Base-by-base conservation (phyloP, 1,140 invertebrate species). In the Danaus plexippus region DNA sequence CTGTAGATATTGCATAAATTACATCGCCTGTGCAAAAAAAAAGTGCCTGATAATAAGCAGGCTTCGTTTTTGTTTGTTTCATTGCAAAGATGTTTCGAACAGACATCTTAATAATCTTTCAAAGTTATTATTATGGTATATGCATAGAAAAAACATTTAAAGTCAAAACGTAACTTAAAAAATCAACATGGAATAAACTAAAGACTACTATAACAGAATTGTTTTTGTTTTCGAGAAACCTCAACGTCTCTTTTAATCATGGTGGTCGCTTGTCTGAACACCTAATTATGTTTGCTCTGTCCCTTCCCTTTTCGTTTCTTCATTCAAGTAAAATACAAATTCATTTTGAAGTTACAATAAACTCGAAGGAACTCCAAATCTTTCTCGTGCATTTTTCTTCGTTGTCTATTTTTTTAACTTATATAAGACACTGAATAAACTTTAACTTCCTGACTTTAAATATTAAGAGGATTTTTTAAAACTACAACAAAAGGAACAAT, bases 251-350 rank as follows among this genome's bases (percentile, higher is more conserved):
- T 47, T 72, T 71, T 67, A 75, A 77, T 77, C 68, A 75, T 69
- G 57, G 59, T 64, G 60, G 66, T 67, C 63, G 62, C 59, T 66
- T 54, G 59, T 59, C 63, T 53, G 53, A 66, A 63, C 57, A 60
- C 59, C 59, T 75, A 80, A 78, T 74, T 75, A 75, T 72, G 73
- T 77, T 78, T 74, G 72, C 70, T 67, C 54, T 71, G 67, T 68
- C 67, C 67, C 59, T 64, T 64, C 64, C 52, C 62, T 56, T 59
- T 60, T 57, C 57, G 56, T 65, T 53, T 59, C 48, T 51, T 52
- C 53, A 58, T 64, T 61, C 48, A 53, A 43, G 50, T 58, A 59
- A 54, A 67, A 57, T 58, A 55, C 47, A 49, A 57, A 64, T 67
- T 64, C 60, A 65, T 67, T 67, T 64, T 64, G 57, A 64, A 61